Base-by-base conservation (phyloP, 2,888 invertebrate species). In the Crocallis elinguaria region DNA sequence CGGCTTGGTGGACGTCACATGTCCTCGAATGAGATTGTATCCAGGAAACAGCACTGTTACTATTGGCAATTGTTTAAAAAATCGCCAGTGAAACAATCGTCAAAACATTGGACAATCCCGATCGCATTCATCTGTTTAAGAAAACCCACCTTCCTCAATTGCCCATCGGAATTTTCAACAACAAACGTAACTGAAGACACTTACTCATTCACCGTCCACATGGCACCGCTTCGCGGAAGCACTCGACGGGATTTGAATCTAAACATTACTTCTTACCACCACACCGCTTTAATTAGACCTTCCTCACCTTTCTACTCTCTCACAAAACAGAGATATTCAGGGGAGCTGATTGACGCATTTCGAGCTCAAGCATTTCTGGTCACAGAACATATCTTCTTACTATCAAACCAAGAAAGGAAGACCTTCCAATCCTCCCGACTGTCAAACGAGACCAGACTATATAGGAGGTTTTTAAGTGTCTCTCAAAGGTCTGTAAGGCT, bases 141-240 rank as follows among this genome's bases (percentile, higher is more conserved):
- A 63, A 33, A 59, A 27, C 13, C 48, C 27, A 61, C 38, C 41
- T 58, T 57, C 62, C 45, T 50, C 44, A 48, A 48, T 48, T 30
- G 33, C 48, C 57, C 54, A 73, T 72, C 68, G 75, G 73, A 72
- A 77, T 77, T 73, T 72, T 71, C 65, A 56, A 59, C 53, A 60
- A 59, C 42, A 41, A 53, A 30, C 61, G 64, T 64, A 64, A 62
- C 54, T 9, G 46, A 48, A 58, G 41, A 50, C 36, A 51, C 45
- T 58, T 70, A 63, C 64, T 71, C 68, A 73, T 69, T 70, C 63
- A 74, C 67, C 74, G 75, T 71, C 69, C 76, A 79, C 79, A 71
- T 66, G 70, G 73, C 77, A 79, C 71, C 55, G 71, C 64, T 89
- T 88, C 89, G 84, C 79, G 88, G 89, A 89, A 89, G 85, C 82